Evolutionary conservation across 1,140 invertebrate genomes (phyloP), one percentile per base, ranked within the genome.

Genomic region (Sycobia sp.): DNA sequence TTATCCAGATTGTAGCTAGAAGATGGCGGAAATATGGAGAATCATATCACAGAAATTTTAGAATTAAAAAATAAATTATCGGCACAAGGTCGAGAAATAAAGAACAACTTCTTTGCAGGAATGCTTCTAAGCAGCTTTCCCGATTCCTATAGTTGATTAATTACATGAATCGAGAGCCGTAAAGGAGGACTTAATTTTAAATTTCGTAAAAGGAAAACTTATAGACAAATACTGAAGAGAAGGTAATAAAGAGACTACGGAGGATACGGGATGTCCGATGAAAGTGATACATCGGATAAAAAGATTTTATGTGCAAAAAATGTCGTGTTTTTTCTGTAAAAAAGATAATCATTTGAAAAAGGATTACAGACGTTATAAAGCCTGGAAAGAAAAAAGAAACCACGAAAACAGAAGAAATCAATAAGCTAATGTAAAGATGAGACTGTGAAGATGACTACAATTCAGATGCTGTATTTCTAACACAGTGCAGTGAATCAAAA

Each of bases 401-500:
- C n/a, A n/a, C n/a, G n/a, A n/a, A n/a, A n/a, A n/a, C n/a, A n/a
- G n/a, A n/a, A n/a, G n/a, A n/a, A n/a, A n/a, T n/a, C n/a, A n/a
- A n/a, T n/a, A n/a, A n/a, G n/a, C n/a, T n/a, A n/a, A n/a, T n/a
- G n/a, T n/a, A n/a, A n/a, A n/a, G n/a, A n/a, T n/a, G n/a, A n/a
- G n/a, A n/a, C n/a, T n/a, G n/a, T n/a, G n/a, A n/a, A n/a, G n/a
- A n/a, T n/a, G n/a, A n/a, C n/a, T n/a, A n/a, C n/a, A n/a, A n/a
- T n/a, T n/a, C n/a, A n/a, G n/a, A n/a, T n/a, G n/a, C n/a, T n/a
- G n/a, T n/a, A n/a, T 25, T 23, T 25, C n/a, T n/a, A n/a, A n/a
- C n/a, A n/a, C n/a, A n/a, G n/a, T n/a, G n/a, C n/a, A n/a, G n/a
- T 23, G 39, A 16, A 5, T 55, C 11, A 56, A 25, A 56, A 57